A percentile compares a stretch with the other conserved stretches of the same genome.
These are phyloP conservation scores for Tipula lateralis DNA, from an alignment of 2,888 invertebrate species.

Conservation along the genomic window DNA sequence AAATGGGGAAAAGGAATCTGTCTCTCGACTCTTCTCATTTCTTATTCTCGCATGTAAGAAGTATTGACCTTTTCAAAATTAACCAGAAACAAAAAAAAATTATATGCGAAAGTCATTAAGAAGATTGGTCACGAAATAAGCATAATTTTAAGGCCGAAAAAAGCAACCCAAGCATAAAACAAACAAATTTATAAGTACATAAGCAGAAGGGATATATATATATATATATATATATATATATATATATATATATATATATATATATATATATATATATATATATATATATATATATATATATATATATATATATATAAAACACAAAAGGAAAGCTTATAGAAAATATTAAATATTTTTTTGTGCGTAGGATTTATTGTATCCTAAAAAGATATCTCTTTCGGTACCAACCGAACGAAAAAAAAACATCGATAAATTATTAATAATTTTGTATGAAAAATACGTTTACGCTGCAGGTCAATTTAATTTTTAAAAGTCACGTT, in stretches of 20 bases:
- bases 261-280: too few relatives aligned
- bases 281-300: too few relatives aligned
- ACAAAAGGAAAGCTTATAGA: neutral
- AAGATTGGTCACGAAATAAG: slow-evolving; percentile 13
- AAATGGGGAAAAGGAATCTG: too few relatives aligned
- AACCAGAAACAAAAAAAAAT: neutral
- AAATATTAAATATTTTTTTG: neutral
- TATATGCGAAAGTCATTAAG: neutral
- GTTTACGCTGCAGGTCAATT: neutral
- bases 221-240: too few relatives aligned
- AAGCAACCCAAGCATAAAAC: slow-evolving; percentile 19
- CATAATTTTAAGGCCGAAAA: slow-evolving; percentile 20
- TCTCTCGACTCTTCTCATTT: neutral
- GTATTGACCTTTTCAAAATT: slow-evolving; percentile 11
- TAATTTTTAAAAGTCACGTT: neutral
- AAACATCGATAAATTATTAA: neutral
- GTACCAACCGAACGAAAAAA: neutral
- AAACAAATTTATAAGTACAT: neutral
- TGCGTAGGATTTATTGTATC: slow-evolving; percentile 24
- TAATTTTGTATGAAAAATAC: neutral
- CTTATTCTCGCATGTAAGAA: too few relatives aligned
- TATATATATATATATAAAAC: too few relatives aligned
- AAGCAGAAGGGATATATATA: too few relatives aligned
- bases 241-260: too few relatives aligned
- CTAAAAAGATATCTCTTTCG: neutral